Conservation (phyloP, 2,888 invertebrate genomes). For the Drosophila subsilvestris region DNA sequence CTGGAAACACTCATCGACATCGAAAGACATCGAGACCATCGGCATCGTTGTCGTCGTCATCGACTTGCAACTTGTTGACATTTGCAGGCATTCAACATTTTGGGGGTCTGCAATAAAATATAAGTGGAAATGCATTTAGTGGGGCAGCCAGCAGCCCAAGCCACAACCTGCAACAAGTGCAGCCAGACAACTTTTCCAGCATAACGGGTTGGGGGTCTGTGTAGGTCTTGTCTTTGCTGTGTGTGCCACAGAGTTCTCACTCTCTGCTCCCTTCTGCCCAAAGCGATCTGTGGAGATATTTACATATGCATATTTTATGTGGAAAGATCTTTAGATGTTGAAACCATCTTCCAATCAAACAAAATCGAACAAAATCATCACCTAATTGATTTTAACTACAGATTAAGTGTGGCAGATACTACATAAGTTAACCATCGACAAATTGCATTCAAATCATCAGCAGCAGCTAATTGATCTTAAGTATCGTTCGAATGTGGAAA, state of each 20-base stretch:
- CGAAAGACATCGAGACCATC: not conserved
- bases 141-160: slow-evolving; percentile 52
- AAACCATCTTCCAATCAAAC: not conserved
- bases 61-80: slow-evolving; percentile 71
- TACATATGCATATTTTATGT: not conserved
- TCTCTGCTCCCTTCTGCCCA: slow-evolving; percentile 2
- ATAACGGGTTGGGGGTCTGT: slow-evolving; percentile 35
- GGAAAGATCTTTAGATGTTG: not conserved
- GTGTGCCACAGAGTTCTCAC: not conserved
- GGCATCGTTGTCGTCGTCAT: slow-evolving; percentile 37
- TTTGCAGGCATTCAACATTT: slow-evolving; percentile 61
- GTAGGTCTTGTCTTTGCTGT: slow-evolving; percentile 12
- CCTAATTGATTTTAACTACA: not conserved
- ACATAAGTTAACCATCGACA: not conserved
- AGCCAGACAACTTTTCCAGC: slow-evolving; percentile 52
- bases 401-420: not conserved
- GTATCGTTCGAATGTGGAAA: not conserved
- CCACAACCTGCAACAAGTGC: slow-evolving; percentile 70
- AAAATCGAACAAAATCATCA: not conserved
- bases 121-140: slow-evolving; percentile 71
- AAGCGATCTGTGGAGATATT: not conserved
- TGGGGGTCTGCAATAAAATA: slow-evolving; percentile 69
- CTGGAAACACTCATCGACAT: slow-evolving; percentile 45
- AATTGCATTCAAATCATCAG: not conserved
- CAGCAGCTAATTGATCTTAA: not conserved